These are phyloP conservation scores for Drosophila borealis DNA, from an alignment of 2,888 invertebrate genomes.

Conservation along the genomic window DNA sequence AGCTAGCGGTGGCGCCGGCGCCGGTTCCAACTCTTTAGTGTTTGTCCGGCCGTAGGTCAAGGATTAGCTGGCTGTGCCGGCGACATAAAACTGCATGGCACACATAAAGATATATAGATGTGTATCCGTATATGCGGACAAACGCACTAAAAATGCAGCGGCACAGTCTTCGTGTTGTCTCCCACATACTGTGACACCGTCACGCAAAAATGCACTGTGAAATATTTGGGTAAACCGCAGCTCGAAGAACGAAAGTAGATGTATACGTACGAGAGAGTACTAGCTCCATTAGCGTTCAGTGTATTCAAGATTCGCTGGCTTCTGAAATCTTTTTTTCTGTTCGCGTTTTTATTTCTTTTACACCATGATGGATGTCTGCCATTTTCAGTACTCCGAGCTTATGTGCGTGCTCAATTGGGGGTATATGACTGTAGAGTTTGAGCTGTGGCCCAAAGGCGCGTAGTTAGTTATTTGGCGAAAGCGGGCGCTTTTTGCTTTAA, in stretches of 20 bases:
- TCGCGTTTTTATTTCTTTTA: slow-evolving; percentile 11
- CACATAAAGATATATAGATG: slow-evolving; percentile 6
- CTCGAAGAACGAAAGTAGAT: slow-evolving; percentile 11
- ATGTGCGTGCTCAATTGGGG: slow-evolving; percentile 74
- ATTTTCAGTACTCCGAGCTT: slow-evolving; percentile 39
- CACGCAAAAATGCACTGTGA: slow-evolving; percentile 47
- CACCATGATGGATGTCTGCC: slow-evolving; percentile 50
- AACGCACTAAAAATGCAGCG: slow-evolving; percentile 9
- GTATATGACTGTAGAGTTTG: slow-evolving; percentile 29
- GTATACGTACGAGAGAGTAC: not conserved
- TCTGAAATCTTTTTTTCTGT: not conserved
- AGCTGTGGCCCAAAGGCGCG: slow-evolving; percentile 18
- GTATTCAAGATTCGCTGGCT: slow-evolving; percentile 13
- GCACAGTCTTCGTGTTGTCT: slow-evolving; percentile 6
- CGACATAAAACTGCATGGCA: slow-evolving; percentile 67
- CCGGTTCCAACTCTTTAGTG: slow-evolving; percentile 16
- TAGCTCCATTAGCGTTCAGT: slow-evolving; percentile 1
- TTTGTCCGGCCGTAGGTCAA: slow-evolving; percentile 59
- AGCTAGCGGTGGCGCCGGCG: not conserved
- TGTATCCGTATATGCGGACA: not conserved
- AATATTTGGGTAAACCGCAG: slow-evolving; percentile 53
- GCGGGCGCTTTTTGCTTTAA: slow-evolving; percentile 7
- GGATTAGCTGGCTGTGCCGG: slow-evolving; percentile 66
- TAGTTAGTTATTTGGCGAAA: not conserved
- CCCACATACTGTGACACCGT: not conserved